Evolutionary conservation across 2,888 invertebrate genomes (phyloP).

Genomic region (Troides helena): DNA sequence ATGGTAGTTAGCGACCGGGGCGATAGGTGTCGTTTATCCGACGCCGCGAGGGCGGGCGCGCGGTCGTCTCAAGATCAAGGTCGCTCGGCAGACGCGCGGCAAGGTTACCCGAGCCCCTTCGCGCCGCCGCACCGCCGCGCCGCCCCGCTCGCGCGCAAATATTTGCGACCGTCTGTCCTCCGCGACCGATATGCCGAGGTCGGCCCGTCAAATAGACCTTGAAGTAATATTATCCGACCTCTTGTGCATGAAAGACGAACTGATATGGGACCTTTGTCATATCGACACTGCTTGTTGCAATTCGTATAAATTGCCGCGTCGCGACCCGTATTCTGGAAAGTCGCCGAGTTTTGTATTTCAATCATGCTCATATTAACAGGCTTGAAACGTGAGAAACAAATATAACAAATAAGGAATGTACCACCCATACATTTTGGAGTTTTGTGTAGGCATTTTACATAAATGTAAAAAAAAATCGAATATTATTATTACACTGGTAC

Average conservation of each 20-base stretch:
- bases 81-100: slow-evolving; percentile 72
- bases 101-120: slow-evolving; percentile 59
- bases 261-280: slow-evolving; percentile 55
- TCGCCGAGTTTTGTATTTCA: background rate
- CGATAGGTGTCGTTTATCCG: slow-evolving; percentile 59
- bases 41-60: slow-evolving; percentile 44
- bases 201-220: slow-evolving; percentile 74
- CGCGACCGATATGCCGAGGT: slow-evolving; percentile 80
- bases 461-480: background rate
- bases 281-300: slow-evolving; percentile 35
- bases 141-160: slow-evolving; percentile 69
- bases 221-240: slow-evolving; percentile 75
- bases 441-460: background rate
- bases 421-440: background rate
- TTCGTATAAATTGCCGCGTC: background rate
- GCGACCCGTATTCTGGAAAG: background rate
- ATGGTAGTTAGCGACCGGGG: slow-evolving; percentile 46
- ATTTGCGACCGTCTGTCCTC: slow-evolving; percentile 79
- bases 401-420: background rate
- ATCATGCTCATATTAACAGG: background rate
- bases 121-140: slow-evolving; percentile 38
- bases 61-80: slow-evolving; percentile 81
- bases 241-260: slow-evolving; percentile 65
- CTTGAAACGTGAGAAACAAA: background rate
- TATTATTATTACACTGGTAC: background rate